Base-by-base conservation (phyloP, 1,140 invertebrate species). In the Trachymyrmex septentrionalis region DNA sequence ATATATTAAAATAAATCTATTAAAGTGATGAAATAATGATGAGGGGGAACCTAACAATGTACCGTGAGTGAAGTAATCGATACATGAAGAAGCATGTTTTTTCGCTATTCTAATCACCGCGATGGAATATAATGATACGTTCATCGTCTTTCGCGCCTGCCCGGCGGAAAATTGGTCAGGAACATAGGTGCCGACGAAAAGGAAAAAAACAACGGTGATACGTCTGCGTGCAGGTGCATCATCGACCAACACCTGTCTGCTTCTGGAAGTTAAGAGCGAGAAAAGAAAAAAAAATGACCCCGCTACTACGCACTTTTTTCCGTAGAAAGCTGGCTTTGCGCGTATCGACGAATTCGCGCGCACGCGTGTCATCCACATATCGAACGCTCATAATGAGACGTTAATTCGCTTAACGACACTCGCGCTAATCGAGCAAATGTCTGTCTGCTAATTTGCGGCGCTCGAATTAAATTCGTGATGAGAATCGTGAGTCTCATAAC, bases 161-260 rank as follows among this genome's bases (percentile, higher is more conserved):
- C 69, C 24, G 44, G 80, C 80, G 80, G 80, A 84, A 84, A 84
- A 84, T 84, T 84, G 80, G 69, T 84, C 69, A 50, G 69, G 69
- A 75, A 24, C 73, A 84, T 84, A 84, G 69, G 55, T 63, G 69
- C 44, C 69, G 80, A 44, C 72, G 59, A 75, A 44, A 69, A 69
- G 66, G n/a, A 2, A 16, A n/a, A 27, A 69, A 50, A 24, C 21
- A 69, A 73, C 80, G 69, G 71, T 73, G 55, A 57, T 75, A 48
- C 38, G 48, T 53, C 64, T 67, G 30, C 50, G 66, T 66, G 80
- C 80, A 84, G 80, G 80, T 84, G 80, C 80, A 75, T 10, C 80
- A 67, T 84, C 80, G 44, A 69, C 69, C 71, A 63, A 84, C 80
- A 84, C 80, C 80, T 84, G 80, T 84, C 80, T 34, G 38, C 80